Conservation (phyloP, 2,888 invertebrate genomes). For the Carterocephalus palaemon region DNA sequence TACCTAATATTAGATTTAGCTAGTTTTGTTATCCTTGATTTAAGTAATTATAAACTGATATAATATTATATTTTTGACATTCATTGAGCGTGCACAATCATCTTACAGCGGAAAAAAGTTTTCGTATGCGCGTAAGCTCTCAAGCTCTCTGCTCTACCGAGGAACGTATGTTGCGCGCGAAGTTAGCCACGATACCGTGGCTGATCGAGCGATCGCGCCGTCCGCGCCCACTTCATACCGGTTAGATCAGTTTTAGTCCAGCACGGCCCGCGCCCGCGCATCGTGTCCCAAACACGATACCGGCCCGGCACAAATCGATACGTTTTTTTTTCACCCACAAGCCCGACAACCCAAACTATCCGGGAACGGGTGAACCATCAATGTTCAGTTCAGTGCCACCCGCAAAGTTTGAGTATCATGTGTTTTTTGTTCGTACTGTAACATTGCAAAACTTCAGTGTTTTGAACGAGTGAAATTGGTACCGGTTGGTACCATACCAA, state of each 20-base stretch:
- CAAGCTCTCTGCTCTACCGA: too few species aligned
- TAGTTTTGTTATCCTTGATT: too few species aligned
- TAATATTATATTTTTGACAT: too few species aligned
- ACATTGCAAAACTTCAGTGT: too few species aligned
- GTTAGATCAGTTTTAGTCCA: conserved; percentile 67
- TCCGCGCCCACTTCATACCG: conserved; percentile 65
- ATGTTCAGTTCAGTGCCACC: conserved; percentile 19
- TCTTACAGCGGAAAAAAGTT: too few species aligned
- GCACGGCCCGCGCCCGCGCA: conserved; percentile 62
- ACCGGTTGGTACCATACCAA: conserved; percentile 48
- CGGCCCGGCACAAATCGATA: conserved; percentile 48
- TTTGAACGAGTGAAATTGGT: conserved; percentile 55
- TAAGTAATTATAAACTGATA: too few species aligned
- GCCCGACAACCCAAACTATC: conserved; percentile 32
- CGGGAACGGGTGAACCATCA: too few species aligned
- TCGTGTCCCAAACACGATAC: conserved; percentile 41
- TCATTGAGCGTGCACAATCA: too few species aligned
- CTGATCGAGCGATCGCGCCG: conserved; percentile 43
- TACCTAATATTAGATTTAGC: too few species aligned
- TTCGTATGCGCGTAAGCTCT: too few species aligned
- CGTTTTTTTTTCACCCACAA: conserved; percentile 42
- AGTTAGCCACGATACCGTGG: conserved; percentile 38
- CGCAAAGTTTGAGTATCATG: conserved; percentile 24
- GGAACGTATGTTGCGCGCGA: conserved; percentile 31
- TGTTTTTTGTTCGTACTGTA: too few species aligned